A percentile compares a stretch with the other conserved stretches of the same genome.
Evolutionary conservation across 2,797 vertebrate genomes (phyloP).

Genomic region (Synanceia verrucosa): DNA sequence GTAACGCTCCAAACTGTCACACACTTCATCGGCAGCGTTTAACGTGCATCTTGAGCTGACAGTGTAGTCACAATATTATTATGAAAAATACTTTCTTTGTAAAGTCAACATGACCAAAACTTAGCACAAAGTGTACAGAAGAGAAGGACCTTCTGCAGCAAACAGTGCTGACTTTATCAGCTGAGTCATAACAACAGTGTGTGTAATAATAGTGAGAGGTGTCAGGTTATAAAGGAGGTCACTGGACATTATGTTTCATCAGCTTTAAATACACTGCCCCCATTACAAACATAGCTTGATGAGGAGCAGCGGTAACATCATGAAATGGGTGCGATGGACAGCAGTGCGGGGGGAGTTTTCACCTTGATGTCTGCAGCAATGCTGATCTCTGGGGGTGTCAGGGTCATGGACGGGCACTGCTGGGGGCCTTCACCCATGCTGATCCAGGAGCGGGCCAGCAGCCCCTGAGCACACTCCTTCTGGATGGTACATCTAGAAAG

Average conservation of each 20-base stretch:
- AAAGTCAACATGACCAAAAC: neutral
- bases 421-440: constrained; percentile 84
- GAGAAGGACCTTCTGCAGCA: neutral
- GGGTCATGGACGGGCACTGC: constrained; percentile 91
- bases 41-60: neutral
- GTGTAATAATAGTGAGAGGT: constrained; percentile 37
- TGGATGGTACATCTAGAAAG: constrained; percentile 89
- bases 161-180: constrained; percentile 29
- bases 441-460: constrained; percentile 87
- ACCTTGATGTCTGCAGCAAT: constrained; percentile 86
- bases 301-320: neutral
- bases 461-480: constrained; percentile 86
- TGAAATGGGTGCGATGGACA: constrained; percentile 3
- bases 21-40: neutral
- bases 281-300: constrained; percentile 36
- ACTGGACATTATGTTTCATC: neutral
- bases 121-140: neutral
- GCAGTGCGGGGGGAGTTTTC: constrained; percentile 14
- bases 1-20: neutral
- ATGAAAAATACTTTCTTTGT: neutral
- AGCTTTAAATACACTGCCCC: constrained; percentile 57
- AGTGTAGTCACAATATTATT: neutral
- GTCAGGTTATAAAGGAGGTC: constrained; percentile 39
- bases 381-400: constrained; percentile 89
- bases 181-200: constrained; percentile 44